Conservation (phyloP, 2,888 invertebrate species). For the Caenorhabditis wallacei region DNA sequence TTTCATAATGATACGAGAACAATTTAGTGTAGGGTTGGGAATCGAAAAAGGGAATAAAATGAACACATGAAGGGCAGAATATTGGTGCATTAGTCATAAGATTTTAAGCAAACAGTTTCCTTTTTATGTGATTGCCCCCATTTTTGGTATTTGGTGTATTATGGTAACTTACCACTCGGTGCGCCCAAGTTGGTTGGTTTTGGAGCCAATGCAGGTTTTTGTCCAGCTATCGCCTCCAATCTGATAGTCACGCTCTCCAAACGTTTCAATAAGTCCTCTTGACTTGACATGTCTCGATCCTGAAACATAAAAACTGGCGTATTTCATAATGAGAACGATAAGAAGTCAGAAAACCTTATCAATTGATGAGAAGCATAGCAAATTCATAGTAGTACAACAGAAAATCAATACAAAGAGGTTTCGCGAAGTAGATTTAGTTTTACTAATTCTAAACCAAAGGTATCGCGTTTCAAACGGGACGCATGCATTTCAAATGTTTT, state of each 20-base stretch:
- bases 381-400: slow-evolving; percentile 30
- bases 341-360: slow-evolving; percentile 34
- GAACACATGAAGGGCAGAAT: slow-evolving; percentile 11
- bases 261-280: slow-evolving; percentile 62
- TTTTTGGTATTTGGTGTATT: slow-evolving; percentile 21
- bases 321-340: not conserved
- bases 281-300: slow-evolving; percentile 50
- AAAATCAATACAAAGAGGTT: slow-evolving; percentile 8
- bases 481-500: slow-evolving; percentile 44
- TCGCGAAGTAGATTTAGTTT: slow-evolving; percentile 4
- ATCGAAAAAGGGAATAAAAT: not conserved
- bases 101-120: slow-evolving; percentile 32
- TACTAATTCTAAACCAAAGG: slow-evolving; percentile 41
- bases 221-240: slow-evolving; percentile 75
- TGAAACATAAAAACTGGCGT: slow-evolving; percentile 24
- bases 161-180: slow-evolving; percentile 52
- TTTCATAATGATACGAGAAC: slow-evolving; percentile 29
- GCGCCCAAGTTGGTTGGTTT: slow-evolving; percentile 73
- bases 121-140: slow-evolving; percentile 7
- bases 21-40: not conserved
- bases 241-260: slow-evolving; percentile 70
- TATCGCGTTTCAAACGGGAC: slow-evolving; percentile 33
- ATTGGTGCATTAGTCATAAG: slow-evolving; percentile 47
- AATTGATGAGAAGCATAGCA: slow-evolving; percentile 49
- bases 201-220: slow-evolving; percentile 79